Evolutionary conservation across 2,797 vertebrate species (phyloP).

Genomic region (Buceros bicornis): DNA sequence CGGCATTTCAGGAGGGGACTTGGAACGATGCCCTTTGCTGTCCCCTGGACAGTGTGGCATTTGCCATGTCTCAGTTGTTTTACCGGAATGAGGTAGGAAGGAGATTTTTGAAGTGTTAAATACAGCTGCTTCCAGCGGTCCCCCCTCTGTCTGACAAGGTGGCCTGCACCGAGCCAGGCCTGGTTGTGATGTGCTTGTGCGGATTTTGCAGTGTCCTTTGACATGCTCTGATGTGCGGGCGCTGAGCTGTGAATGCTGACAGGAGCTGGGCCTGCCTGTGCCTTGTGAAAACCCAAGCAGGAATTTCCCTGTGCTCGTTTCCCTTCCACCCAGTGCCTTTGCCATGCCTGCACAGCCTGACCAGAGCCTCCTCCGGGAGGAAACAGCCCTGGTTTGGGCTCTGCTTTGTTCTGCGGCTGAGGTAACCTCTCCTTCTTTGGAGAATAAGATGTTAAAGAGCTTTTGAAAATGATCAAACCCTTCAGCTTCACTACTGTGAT

Average conservation of each 20-base stretch:
- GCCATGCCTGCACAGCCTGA: background rate
- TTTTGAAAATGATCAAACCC: constrained; percentile 62
- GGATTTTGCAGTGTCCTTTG: background rate
- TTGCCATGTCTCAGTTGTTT: accelerated
- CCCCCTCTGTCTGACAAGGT: background rate
- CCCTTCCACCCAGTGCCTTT: background rate
- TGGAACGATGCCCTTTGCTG: background rate
- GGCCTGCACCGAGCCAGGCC: background rate
- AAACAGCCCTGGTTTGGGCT: background rate
- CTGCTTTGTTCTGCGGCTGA: background rate
- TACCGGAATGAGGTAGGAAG: background rate
- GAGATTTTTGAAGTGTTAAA: background rate
- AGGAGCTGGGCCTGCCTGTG: background rate
- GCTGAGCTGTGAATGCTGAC: background rate
- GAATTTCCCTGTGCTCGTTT: background rate
- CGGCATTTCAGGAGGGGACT: background rate
- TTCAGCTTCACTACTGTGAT: constrained; percentile 64
- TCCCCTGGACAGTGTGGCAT: background rate
- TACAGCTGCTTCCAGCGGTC: background rate
- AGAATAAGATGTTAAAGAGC: constrained; percentile 49
- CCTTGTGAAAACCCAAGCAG: background rate
- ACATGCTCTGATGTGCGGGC: background rate
- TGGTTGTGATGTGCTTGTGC: background rate
- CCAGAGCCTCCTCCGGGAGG: background rate
- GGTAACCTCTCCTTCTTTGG: constrained; percentile 23